phyloP scores from a whole-genome alignment of 2,888 invertebrate genomes.

The Polydrusus cervinus region DNA sequence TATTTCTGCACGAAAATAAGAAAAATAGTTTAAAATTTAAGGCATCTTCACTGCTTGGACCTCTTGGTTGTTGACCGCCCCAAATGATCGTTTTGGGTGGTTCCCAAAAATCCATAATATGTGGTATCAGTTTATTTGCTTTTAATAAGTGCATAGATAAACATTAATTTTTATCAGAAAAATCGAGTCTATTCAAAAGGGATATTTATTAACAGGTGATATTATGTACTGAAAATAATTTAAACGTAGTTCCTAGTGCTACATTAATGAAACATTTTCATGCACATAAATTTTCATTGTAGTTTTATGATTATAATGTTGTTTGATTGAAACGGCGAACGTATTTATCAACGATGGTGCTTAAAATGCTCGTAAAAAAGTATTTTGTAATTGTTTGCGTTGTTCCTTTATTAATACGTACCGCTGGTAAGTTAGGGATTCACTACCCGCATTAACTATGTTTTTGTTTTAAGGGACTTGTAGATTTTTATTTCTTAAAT shows the following conservation, averaged over 20 bases:
- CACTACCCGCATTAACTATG: no score
- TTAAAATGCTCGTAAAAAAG: not conserved
- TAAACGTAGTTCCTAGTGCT: constrained; percentile 4
- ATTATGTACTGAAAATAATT: not conserved
- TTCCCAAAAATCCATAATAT: constrained; percentile 19
- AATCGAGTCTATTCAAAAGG: not conserved
- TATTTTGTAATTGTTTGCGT: no score
- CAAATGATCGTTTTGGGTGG: not conserved
- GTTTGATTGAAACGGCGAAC: constrained; percentile 9
- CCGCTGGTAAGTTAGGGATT: not conserved
- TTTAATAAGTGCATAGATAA: constrained; percentile 5
- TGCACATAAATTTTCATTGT: constrained; percentile 28
- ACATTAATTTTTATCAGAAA: not conserved
- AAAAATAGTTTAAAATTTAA: no score
- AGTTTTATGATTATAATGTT: constrained; percentile 21
- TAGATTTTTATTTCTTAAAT: no score
- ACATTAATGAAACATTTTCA: constrained; percentile 5
- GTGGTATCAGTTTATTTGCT: not conserved
- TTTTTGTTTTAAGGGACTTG: no score
- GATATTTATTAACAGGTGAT: constrained; percentile 1
- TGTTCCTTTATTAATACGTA: not conserved
- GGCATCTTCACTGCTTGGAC: no score
- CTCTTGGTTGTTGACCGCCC: no score
- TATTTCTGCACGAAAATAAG: no score
- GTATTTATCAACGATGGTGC: not conserved